These are phyloP conservation scores for Dendroctonus ponderosae DNA, from an alignment of 1,140 invertebrate species.

Conservation along the genomic window DNA sequence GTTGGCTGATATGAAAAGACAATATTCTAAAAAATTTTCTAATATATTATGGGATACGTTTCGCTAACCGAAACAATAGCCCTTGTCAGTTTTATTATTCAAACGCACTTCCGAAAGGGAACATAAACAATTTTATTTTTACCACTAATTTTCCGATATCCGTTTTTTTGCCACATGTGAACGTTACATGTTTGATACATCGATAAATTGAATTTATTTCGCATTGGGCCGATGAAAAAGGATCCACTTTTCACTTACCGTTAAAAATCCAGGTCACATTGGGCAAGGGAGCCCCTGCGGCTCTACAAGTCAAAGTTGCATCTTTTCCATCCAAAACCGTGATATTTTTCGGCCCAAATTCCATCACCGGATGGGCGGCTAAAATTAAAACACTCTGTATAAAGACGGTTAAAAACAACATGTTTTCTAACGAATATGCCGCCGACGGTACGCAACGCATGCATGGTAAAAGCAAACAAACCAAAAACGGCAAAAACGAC, in stretches of 20 bases:
- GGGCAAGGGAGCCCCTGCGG: slow-evolving; percentile 84
- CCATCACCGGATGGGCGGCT: slow-evolving; percentile 84
- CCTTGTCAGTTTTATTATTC: too few species aligned
- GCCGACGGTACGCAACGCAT: slow-evolving; percentile 1
- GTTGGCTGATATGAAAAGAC: too few species aligned
- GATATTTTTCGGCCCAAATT: slow-evolving; percentile 76
- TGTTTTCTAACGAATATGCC: neutral
- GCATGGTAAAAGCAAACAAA: slow-evolving; percentile 26
- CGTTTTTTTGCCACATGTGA: too few species aligned
- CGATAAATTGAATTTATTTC: too few species aligned
- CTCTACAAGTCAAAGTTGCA: slow-evolving; percentile 81
- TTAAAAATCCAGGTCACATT: slow-evolving; percentile 90
- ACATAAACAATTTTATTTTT: too few species aligned
- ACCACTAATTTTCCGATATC: too few species aligned
- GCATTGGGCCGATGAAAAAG: too few species aligned
- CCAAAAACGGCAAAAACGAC: slow-evolving; percentile 1
- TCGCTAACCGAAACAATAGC: too few species aligned
- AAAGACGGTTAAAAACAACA: slow-evolving; percentile 21
- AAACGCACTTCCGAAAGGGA: too few species aligned
- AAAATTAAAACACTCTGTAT: slow-evolving; percentile 39
- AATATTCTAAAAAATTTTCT: too few species aligned
- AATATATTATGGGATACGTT: too few species aligned
- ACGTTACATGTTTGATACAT: too few species aligned
- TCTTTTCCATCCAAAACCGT: slow-evolving; percentile 91
- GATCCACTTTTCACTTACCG: slow-evolving; percentile 58